Evolutionary conservation across 2,888 invertebrate species (phyloP).

Genomic region (Scaptomyza parva): DNA sequence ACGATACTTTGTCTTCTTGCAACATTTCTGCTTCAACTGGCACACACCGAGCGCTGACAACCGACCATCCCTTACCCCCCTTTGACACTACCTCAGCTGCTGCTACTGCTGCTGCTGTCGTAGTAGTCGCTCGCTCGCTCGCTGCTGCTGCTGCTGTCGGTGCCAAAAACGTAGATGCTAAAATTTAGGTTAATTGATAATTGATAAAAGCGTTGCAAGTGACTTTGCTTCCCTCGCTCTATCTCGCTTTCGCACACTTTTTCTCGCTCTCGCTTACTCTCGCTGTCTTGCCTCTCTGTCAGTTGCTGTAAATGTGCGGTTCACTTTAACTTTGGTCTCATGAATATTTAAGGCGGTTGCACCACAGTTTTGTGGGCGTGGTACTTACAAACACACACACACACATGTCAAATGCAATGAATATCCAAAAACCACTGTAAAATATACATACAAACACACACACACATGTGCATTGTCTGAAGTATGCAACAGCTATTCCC

Average conservation of each 20-base stretch:
- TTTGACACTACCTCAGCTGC: slow-evolving; percentile 8
- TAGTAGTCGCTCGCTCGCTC: too few relatives aligned
- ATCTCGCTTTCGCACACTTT: neutral
- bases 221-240: slow-evolving; percentile 8
- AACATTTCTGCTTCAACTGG: slow-evolving; percentile 66
- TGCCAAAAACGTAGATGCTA: slow-evolving; percentile 75
- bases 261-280: slow-evolving; percentile 1
- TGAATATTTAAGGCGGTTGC: slow-evolving; percentile 58
- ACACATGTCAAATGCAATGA: slow-evolving; percentile 64
- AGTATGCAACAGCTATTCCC: slow-evolving; percentile 30
- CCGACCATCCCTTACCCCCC: slow-evolving; percentile 1
- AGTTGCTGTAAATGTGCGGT: slow-evolving; percentile 26
- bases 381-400: slow-evolving; percentile 40
- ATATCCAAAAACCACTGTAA: slow-evolving; percentile 65
- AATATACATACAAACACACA: slow-evolving; percentile 6
- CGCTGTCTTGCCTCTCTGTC: neutral
- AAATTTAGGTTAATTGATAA: slow-evolving; percentile 81
- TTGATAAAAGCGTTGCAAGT: slow-evolving; percentile 70
- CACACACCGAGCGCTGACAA: slow-evolving; percentile 37
- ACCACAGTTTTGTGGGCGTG: slow-evolving; percentile 25
- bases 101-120: slow-evolving; percentile 12
- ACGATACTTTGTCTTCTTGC: slow-evolving; percentile 75
- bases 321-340: slow-evolving; percentile 56
- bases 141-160: slow-evolving; percentile 42
- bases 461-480: slow-evolving; percentile 55